Evolutionary conservation across 1,140 invertebrate genomes (phyloP).

Genomic region (Ceratoteleas bidentatus): DNA sequence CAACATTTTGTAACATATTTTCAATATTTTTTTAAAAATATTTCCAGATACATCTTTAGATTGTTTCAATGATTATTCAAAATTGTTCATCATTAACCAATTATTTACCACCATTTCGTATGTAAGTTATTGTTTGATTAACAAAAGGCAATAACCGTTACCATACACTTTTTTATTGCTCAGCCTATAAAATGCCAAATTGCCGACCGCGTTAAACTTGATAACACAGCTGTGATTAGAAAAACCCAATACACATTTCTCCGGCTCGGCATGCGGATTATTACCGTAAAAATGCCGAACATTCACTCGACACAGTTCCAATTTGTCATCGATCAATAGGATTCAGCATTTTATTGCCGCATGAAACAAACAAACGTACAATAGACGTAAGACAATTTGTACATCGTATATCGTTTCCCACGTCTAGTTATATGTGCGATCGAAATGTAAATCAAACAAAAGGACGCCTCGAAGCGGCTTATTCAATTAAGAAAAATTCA

Average conservation of each 20-base stretch:
- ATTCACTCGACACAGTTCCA: conserved; percentile 12
- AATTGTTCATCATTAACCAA: no score
- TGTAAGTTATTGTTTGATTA: no score
- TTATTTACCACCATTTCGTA: no score
- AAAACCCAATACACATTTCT: conserved; percentile 7
- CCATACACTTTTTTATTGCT: no score
- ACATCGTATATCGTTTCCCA: conserved; percentile 50
- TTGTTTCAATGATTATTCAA: no score
- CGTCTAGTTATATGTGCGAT: conserved; percentile 46
- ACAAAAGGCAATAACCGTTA: no score
- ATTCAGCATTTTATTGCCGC: conserved; percentile 18
- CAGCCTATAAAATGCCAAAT: background rate
- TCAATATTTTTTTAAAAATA: no score
- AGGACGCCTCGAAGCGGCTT: conserved; percentile 30
- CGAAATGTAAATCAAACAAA: conserved; percentile 54
- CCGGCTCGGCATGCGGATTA: background rate
- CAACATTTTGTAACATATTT: no score
- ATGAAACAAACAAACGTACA: conserved; percentile 9
- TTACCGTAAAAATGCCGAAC: conserved; percentile 17
- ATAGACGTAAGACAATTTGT: conserved; percentile 44
- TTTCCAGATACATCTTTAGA: no score
- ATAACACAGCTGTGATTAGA: background rate
- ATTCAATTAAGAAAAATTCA: conserved; percentile 45
- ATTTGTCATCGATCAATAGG: conserved; percentile 37
- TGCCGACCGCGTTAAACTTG: background rate